Base-by-base conservation (phyloP, 2,113 vertebrate species). In the Oriolus oriolus region DNA sequence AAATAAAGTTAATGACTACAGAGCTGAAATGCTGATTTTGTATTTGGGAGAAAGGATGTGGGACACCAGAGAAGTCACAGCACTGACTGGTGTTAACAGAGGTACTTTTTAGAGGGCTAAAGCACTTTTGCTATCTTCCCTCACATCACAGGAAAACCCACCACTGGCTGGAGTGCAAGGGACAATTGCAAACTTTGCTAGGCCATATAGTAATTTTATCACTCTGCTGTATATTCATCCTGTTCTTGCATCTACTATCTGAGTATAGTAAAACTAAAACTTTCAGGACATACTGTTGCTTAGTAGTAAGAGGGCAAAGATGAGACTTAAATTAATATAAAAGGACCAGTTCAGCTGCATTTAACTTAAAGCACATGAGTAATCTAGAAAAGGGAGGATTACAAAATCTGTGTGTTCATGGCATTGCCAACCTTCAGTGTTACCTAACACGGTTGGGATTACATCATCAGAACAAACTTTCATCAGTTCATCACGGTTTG, bases 391-490 rank as follows among this genome's bases (percentile, higher is more conserved):
- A 88, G 30, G 47, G 42, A 89, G 17, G 69, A 81, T 95, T 96
- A 83, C 95, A 90, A 94, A 92, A 92, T 83, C 71, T 88, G 20
- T 84, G 73, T 81, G 54, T 88, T 91, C 60, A 35, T 27, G 41
- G 92, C 73, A 86, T 63, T 80, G 50, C 79, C 64, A 89, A 5
- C 64, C 64, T 66, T 81, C 75, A 68, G 54, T 45, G 41, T 93
- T 95, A 76, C 89, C 74, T 77, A 91, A 92, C 30, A 15, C 1
- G 1, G 20, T 26, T 59, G 22, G 64, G 52, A 35, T 94, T 96
- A 87, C 83, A 42, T 96, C 92, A 94, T 44, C 76, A 89, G 92
- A 78, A 70, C 87, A 96, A 88, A 88, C 70, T 92, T 95, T 83
- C 54, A 16, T 69, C 66, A 61, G 37, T 73, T 94, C 54, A 61